Conservation (phyloP, 2,888 invertebrate species). For the Ypsolopha scabrella region DNA sequence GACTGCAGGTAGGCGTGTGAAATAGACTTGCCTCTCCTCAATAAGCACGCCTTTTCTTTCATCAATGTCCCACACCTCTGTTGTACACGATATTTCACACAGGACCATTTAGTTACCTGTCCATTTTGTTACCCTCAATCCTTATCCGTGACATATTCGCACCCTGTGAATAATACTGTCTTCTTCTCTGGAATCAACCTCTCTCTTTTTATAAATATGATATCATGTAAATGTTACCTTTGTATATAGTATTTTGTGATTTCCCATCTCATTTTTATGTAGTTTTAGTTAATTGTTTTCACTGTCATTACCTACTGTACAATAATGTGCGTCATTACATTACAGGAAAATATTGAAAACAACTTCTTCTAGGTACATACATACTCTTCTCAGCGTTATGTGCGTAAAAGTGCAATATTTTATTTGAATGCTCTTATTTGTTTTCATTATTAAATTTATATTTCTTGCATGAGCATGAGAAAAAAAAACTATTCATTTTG, state of each 20-base stretch:
- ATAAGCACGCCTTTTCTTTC: conserved; percentile 49
- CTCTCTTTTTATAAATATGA: conserved; percentile 17
- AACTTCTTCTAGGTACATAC: too few species aligned
- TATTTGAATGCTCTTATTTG: too few species aligned
- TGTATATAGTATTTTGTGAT: conserved; percentile 5
- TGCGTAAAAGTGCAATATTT: too few species aligned
- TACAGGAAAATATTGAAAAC: too few species aligned
- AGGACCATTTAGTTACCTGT: not conserved
- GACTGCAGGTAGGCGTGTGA: conserved; percentile 90
- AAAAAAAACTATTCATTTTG: too few species aligned
- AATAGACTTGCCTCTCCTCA: conserved; percentile 26
- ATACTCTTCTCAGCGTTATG: too few species aligned
- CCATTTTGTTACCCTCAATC: not conserved
- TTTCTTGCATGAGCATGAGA: too few species aligned
- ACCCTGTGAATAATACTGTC: conserved; percentile 61
- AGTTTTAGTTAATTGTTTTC: not conserved
- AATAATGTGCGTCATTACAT: too few species aligned
- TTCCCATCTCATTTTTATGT: not conserved
- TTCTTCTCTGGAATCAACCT: conserved; percentile 30
- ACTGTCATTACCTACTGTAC: not conserved
- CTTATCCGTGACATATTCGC: conserved; percentile 47
- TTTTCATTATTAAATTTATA: too few species aligned
- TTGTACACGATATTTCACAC: not conserved
- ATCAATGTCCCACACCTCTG: conserved; percentile 4
- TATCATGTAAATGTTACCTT: conserved; percentile 6